Conservation (phyloP, 1,140 invertebrate genomes). For the Caerostris extrusa region DNA sequence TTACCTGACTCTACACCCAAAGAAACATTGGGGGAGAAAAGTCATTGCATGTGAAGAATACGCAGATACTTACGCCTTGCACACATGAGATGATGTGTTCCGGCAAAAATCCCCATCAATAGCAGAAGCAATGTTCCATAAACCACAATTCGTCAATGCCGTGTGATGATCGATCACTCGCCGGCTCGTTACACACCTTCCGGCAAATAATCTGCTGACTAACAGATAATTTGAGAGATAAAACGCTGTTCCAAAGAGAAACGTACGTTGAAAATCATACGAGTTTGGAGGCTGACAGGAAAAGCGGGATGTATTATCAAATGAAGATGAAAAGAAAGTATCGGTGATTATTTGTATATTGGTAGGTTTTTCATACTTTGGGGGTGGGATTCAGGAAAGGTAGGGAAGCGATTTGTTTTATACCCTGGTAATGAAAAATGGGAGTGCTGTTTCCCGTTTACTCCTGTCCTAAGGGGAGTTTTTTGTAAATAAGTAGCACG, state of each 20-base stretch:
- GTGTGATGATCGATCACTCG: constrained; percentile 62
- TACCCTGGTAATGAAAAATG: constrained; percentile 33
- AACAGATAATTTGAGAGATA: constrained; percentile 73
- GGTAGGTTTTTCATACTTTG: not conserved
- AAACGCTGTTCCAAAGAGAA: constrained; percentile 57
- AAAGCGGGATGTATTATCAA: constrained; percentile 51
- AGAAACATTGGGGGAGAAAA: not conserved
- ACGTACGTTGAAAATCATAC: not conserved
- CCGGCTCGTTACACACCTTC: constrained; percentile 68
- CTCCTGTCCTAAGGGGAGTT: not conserved
- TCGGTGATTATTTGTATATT: constrained; percentile 32
- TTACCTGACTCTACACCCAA: not conserved
- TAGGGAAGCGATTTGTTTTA: not conserved
- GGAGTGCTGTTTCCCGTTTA: not conserved
- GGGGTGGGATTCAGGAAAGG: not conserved
- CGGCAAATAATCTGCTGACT: constrained; percentile 69
- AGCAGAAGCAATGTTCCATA: constrained; percentile 60
- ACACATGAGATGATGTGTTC: not conserved
- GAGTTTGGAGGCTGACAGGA: constrained; percentile 14
- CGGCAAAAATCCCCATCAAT: constrained; percentile 45
- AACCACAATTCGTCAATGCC: constrained; percentile 73
- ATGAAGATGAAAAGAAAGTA: constrained; percentile 60
- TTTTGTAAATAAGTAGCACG: not conserved
- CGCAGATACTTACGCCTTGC: not conserved
- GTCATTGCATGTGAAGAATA: not conserved